These are phyloP conservation scores for Dryobota labecula DNA, from an alignment of 2,888 invertebrate species.

Conservation along the genomic window DNA sequence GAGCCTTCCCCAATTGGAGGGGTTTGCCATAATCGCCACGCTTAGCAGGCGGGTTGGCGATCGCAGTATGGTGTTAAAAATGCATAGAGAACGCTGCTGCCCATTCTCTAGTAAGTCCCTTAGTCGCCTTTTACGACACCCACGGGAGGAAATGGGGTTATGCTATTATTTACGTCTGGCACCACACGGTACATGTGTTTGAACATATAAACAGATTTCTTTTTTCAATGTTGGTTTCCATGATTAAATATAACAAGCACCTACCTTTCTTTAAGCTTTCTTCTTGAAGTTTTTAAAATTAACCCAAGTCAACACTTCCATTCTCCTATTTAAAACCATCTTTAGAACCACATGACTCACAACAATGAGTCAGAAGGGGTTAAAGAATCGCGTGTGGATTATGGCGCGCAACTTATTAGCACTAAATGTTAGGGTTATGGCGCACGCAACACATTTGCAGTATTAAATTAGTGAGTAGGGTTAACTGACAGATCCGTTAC, in stretches of 20 bases:
- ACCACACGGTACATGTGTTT: too few relatives aligned
- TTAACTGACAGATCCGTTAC: slow-evolving; percentile 28
- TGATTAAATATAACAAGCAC: neutral
- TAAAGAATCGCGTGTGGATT: slow-evolving; percentile 59
- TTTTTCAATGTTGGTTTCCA: neutral
- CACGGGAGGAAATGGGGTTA: too few relatives aligned
- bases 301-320: neutral
- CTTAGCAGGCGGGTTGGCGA: too few relatives aligned
- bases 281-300: neutral
- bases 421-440: slow-evolving; percentile 44
- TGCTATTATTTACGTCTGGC: too few relatives aligned
- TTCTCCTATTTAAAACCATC: neutral
- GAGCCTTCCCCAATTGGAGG: too few relatives aligned
- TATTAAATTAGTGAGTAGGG: slow-evolving; percentile 47
- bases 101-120: too few relatives aligned
- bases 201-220: neutral
- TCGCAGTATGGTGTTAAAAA: too few relatives aligned
- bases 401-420: slow-evolving; percentile 55
- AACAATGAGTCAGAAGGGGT: slow-evolving; percentile 63
- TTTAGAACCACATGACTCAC: slow-evolving; percentile 51
- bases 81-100: too few relatives aligned
- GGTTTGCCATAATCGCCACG: too few relatives aligned
- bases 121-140: too few relatives aligned
- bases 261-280: neutral
- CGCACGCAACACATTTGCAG: slow-evolving; percentile 61